A percentile compares a stretch with the other conserved stretches of the same genome.
These are phyloP conservation scores for Dasyprocta punctata DNA, from an alignment of 2,113 vertebrate species.

Conservation along the genomic window DNA sequence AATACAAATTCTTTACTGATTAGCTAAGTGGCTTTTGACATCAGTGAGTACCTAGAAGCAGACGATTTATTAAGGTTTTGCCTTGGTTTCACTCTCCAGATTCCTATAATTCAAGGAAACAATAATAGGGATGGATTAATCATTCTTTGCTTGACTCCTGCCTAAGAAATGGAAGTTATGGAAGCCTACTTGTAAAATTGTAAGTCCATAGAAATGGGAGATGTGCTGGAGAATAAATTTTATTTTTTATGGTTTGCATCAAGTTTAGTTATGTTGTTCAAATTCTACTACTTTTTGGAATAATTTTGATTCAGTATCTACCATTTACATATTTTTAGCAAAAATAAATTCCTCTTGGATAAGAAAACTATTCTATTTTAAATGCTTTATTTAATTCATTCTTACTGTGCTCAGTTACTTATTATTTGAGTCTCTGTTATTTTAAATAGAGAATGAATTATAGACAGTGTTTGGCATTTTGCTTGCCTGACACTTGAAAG, in stretches of 20 bases:
- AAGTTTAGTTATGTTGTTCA: neutral
- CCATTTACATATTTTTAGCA: slow-evolving; percentile 12
- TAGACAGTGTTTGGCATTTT: neutral
- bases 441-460: neutral
- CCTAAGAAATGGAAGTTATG: neutral
- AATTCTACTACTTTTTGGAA: neutral
- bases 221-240: neutral
- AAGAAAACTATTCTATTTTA: neutral
- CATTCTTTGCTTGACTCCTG: neutral
- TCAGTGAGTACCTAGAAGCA: neutral
- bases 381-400: neutral
- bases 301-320: neutral
- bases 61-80: neutral
- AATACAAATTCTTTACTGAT: neutral
- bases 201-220: neutral
- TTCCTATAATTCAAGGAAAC: neutral
- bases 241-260: neutral
- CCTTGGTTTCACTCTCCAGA: neutral
- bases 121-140: neutral
- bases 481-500: neutral
- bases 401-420: neutral
- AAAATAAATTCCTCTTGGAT: slow-evolving; percentile 6
- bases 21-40: neutral
- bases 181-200: neutral
- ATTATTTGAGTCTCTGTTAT: neutral